A percentile compares a stretch with the other conserved stretches of the same genome.
Evolutionary conservation across 2,888 invertebrate genomes (phyloP).

Genomic region (Pemphredon lugubris): DNA sequence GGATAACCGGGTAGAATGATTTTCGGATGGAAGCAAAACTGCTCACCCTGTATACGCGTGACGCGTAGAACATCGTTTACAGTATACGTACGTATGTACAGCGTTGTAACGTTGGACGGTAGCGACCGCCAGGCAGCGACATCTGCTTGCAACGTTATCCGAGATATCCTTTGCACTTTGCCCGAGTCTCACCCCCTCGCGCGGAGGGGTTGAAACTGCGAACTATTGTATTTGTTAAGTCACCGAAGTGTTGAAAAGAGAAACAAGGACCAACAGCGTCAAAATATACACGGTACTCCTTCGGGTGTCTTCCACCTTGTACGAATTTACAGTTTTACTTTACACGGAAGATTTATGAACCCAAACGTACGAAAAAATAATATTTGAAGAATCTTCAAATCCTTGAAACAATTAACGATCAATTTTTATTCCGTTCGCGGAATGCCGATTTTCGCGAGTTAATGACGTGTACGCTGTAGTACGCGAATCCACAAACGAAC

Average conservation of each 20-base stretch:
- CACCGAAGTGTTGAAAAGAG: constrained; percentile 30
- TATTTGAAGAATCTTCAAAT: too few species aligned
- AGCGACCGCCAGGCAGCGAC: constrained; percentile 68
- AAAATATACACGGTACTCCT: too few species aligned
- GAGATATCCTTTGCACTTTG: constrained; percentile 36
- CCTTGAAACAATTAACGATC: too few species aligned
- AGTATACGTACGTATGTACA: constrained; percentile 22
- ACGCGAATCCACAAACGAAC: constrained; percentile 3
- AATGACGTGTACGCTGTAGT: too few species aligned
- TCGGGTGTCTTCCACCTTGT: too few species aligned
- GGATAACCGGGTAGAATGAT: too few species aligned
- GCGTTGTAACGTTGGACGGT: constrained; percentile 67
- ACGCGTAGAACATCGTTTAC: too few species aligned
- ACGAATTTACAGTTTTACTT: too few species aligned
- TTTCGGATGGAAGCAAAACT: constrained; percentile 1
- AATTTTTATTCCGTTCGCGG: too few species aligned
- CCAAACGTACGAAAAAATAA: too few species aligned
- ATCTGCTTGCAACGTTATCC: constrained; percentile 78
- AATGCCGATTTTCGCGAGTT: too few species aligned
- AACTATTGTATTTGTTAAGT: constrained; percentile 61
- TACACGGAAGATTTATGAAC: too few species aligned
- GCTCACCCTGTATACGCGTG: constrained; percentile 4
- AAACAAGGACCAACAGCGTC: constrained; percentile 15
- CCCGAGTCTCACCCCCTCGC: constrained; percentile 3
- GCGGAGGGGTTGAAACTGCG: constrained; percentile 50